Evolutionary conservation across 2,113 vertebrate species (phyloP), one percentile per base, ranked within the genome.

Genomic region (Rhinopomastus cyanomelas): DNA sequence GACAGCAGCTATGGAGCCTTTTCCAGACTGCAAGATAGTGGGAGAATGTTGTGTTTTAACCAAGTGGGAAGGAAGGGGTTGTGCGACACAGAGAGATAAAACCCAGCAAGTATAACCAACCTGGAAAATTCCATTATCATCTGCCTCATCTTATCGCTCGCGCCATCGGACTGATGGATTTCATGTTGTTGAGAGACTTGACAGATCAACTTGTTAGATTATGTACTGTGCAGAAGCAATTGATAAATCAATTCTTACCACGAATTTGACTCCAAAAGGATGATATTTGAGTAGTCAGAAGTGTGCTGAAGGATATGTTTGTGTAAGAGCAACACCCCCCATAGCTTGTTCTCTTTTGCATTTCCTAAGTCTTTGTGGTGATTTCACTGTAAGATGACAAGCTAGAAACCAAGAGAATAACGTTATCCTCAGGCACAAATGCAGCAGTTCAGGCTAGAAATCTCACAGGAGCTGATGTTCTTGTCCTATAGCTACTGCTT

Each of bases 121-220:
- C 53, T 92, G 85, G 87, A 95, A 95, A 94, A 90, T 83, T 92
- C 74, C 55, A 57, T 83, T 91, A 92, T 88, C 62, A 30, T 73
- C 37, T 76, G 62, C 88, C 66, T 92, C 0, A 1, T 87, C 75
- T 69, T 94, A 91, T 86, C 61, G 3, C 62, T 87, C 26, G 3
- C 84, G 76, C 62, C 65, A 42, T 92, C 79, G 86, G 73, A 88
- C 53, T 91, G 60, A 74, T 52, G 85, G 90, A 66, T 88, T 94
- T 85, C 68, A 82, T 62, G 67, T 69, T 95, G 87, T 66, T 69
- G 82, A 94, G 76, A 89, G 57, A 92, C 73, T 84, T 89, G 49
- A 73, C 79, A 94, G 73, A 66, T 56, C 39, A 68, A 60, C 74
- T 80, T 80, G 71, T 85, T 92, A 90, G 29, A 42, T 61, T 65